These are phyloP conservation scores for Crocallis elinguaria DNA, from an alignment of 2,888 invertebrate species.

Conservation along the genomic window DNA sequence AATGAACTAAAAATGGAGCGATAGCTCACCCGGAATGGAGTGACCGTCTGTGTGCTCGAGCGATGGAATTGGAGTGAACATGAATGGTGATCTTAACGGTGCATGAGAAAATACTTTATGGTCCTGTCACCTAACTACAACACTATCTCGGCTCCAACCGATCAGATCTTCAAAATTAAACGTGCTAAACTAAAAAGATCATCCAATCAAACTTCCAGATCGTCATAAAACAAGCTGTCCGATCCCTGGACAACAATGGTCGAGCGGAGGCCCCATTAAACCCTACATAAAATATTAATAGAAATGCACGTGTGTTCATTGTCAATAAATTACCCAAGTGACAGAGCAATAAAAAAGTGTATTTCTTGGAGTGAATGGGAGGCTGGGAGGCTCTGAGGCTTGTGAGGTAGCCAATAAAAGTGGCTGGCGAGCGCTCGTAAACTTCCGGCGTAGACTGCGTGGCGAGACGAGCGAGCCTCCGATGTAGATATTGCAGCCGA, in stretches of 20 bases:
- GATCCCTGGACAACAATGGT: constrained; percentile 65
- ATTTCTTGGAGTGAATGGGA: constrained; percentile 84
- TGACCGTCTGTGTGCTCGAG: too few species aligned
- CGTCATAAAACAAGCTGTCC: constrained; percentile 75
- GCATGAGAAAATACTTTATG: constrained; percentile 72
- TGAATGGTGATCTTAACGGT: too few species aligned
- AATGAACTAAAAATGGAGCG: too few species aligned
- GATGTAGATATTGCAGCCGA: constrained; percentile 27
- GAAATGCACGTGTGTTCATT: constrained; percentile 85
- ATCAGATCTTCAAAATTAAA: constrained; percentile 50
- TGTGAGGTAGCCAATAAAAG: constrained; percentile 84
- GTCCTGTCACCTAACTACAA: constrained; percentile 55
- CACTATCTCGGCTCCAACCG: constrained; percentile 51
- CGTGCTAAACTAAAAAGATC: constrained; percentile 54
- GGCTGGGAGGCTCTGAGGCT: constrained; percentile 82
- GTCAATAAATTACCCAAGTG: constrained; percentile 84
- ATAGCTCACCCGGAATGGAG: too few species aligned
- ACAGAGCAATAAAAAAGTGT: constrained; percentile 83
- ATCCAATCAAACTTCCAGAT: constrained; percentile 69
- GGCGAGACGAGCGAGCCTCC: constrained; percentile 68
- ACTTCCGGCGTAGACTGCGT: constrained; percentile 81
- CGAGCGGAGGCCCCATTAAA: constrained; percentile 66
- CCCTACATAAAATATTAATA: constrained; percentile 84
- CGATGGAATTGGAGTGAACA: too few species aligned
- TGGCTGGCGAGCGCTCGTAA: constrained; percentile 79